Conservation (phyloP, 1,140 invertebrate species). For the Camponotus pennsylvanicus region DNA sequence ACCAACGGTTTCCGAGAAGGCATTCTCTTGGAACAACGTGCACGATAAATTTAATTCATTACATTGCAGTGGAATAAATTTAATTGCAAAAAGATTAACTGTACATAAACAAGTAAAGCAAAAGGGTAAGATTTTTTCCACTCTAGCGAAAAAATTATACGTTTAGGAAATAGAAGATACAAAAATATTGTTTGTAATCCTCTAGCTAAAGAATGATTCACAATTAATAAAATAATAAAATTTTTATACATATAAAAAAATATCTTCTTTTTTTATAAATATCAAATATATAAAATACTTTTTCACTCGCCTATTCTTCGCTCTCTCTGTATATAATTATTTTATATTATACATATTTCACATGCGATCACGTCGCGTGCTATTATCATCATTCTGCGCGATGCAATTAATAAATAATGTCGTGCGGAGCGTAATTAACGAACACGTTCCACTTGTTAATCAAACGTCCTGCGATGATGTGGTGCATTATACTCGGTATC, state of each 20-base stretch:
- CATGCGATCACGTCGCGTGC: slow-evolving; percentile 24
- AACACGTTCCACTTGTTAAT: slow-evolving; percentile 59
- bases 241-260: no score
- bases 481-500: slow-evolving; percentile 13
- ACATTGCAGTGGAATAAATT: background rate
- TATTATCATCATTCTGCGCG: slow-evolving; percentile 45
- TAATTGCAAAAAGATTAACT: background rate
- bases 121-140: background rate
- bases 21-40: background rate
- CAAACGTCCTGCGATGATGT: slow-evolving; percentile 35
- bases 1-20: background rate
- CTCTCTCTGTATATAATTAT: background rate
- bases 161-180: no score
- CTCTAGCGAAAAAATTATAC: no score
- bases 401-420: slow-evolving; percentile 40
- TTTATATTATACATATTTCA: background rate
- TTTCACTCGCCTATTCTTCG: background rate
- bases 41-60: background rate
- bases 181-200: no score
- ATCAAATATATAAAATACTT: background rate
- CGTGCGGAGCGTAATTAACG: slow-evolving; percentile 48
- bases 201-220: no score
- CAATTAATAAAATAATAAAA: no score
- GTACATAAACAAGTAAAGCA: background rate
- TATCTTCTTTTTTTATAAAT: background rate